phyloP scores from a whole-genome alignment of 2,797 vertebrate species.

The Podarcis lilfordi region DNA sequence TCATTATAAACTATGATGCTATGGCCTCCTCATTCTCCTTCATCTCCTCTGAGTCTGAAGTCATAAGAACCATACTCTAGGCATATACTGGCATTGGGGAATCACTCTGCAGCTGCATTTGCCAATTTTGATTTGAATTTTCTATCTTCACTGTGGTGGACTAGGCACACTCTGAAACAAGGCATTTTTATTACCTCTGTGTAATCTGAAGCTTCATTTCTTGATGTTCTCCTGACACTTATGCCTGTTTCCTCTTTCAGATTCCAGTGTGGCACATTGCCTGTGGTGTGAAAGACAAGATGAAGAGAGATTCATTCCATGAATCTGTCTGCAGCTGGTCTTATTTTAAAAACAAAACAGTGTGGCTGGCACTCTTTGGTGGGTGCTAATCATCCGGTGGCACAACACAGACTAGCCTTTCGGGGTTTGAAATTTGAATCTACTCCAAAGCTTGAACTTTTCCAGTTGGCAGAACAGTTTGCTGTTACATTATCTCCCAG shows the following conservation, averaged over 20 bases:
- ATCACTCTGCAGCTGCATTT: conserved; percentile 35
- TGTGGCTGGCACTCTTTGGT: conserved; percentile 33
- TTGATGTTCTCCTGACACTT: conserved; percentile 43
- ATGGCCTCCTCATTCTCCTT: conserved; percentile 35
- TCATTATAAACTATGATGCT: conserved; percentile 36
- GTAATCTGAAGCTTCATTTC: conserved; percentile 35
- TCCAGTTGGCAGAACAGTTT: not conserved
- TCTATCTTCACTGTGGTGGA: conserved; percentile 11
- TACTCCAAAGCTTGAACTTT: conserved; percentile 41
- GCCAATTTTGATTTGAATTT: conserved; percentile 36
- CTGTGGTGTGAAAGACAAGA: conserved; percentile 52
- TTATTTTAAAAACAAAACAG: conserved; percentile 50
- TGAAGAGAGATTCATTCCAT: conserved; percentile 53
- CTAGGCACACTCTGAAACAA: conserved; percentile 33
- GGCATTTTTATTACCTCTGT: conserved; percentile 43
- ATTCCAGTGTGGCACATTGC: conserved; percentile 23
- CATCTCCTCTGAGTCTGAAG: conserved; percentile 23
- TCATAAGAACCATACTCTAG: conserved; percentile 37
- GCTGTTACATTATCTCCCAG: conserved; percentile 14
- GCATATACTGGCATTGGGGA: conserved; percentile 36
- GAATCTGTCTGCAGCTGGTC: conserved; percentile 50
- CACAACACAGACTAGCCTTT: conserved; percentile 34
- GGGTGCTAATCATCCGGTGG: conserved; percentile 31
- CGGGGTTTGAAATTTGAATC: conserved; percentile 31
- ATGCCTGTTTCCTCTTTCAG: not conserved